Conservation (phyloP, 2,888 invertebrate genomes). For the Peribatodes rhomboidaria region DNA sequence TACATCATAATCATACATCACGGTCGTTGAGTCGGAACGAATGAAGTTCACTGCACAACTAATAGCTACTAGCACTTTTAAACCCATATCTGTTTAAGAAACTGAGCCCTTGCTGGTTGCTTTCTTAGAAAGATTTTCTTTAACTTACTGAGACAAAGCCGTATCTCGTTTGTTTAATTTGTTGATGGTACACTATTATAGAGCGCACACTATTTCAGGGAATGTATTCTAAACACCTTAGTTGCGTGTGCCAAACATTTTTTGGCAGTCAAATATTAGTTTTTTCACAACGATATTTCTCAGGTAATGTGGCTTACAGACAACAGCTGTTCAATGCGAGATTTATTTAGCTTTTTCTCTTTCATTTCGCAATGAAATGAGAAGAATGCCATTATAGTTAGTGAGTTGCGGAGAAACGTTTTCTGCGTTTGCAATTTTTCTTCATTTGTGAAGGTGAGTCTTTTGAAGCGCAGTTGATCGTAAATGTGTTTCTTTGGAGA, state of each 20-base stretch:
- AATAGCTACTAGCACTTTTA: neutral
- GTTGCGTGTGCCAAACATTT: constrained; percentile 49
- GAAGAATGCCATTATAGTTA: constrained; percentile 57
- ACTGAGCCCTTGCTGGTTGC: neutral
- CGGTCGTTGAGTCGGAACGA: constrained; percentile 28
- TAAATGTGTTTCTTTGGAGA: constrained; percentile 33
- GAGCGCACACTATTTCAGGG: constrained; percentile 52
- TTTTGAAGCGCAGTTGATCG: constrained; percentile 41
- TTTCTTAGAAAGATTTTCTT: neutral
- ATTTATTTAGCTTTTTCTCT: constrained; percentile 50
- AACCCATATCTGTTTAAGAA: constrained; percentile 10
- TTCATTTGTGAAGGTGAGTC: constrained; percentile 41
- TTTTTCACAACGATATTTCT: constrained; percentile 59
- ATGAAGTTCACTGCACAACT: constrained; percentile 25
- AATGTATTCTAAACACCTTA: constrained; percentile 61
- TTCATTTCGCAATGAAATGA: constrained; percentile 53
- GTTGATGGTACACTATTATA: constrained; percentile 10
- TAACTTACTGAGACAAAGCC: constrained; percentile 18
- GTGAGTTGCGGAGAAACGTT: constrained; percentile 37
- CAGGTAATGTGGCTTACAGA: constrained; percentile 68
- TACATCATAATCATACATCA: constrained; percentile 47
- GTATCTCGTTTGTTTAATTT: neutral
- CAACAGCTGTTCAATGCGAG: constrained; percentile 59
- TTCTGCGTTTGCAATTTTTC: constrained; percentile 44
- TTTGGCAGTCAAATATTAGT: constrained; percentile 48